A percentile compares a stretch with the other conserved stretches of the same genome.
Conservation (phyloP, 2,888 invertebrate genomes). For the Watsonalla cultraria region DNA sequence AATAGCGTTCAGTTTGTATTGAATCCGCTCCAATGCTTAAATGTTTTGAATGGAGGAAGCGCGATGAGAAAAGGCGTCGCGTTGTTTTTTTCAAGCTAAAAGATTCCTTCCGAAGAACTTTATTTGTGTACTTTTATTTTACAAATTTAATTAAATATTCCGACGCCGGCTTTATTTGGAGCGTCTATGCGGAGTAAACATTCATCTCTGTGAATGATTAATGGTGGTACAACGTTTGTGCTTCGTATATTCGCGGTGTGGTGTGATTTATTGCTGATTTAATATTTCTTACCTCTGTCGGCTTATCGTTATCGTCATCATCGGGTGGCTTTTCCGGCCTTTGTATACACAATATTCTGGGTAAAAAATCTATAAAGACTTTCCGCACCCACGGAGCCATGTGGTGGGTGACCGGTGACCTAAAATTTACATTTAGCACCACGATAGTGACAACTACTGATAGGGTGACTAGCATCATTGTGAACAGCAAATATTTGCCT, state of each 20-base stretch:
- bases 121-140: slow-evolving; percentile 56
- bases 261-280: slow-evolving; percentile 25
- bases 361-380: slow-evolving; percentile 91
- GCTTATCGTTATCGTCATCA: slow-evolving; percentile 77
- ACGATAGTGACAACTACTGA: slow-evolving; percentile 96
- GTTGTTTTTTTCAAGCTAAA: slow-evolving; percentile 53
- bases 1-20: slow-evolving; percentile 61
- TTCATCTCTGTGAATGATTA: slow-evolving; percentile 35
- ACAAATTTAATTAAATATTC: slow-evolving; percentile 60
- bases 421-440: slow-evolving; percentile 95
- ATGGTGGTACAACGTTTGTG: slow-evolving; percentile 30
- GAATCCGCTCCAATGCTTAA: slow-evolving; percentile 55
- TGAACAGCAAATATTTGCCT: slow-evolving; percentile 95
- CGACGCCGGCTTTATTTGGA: slow-evolving; percentile 29
- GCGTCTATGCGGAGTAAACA: slow-evolving; percentile 24
- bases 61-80: slow-evolving; percentile 49
- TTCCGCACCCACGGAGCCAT: slow-evolving; percentile 95
- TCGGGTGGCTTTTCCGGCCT: slow-evolving; percentile 90
- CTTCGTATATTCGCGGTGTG: slow-evolving; percentile 20
- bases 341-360: slow-evolving; percentile 91
- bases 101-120: slow-evolving; percentile 50
- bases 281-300: slow-evolving; percentile 66
- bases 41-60: slow-evolving; percentile 59
- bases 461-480: slow-evolving; percentile 95
- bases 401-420: slow-evolving; percentile 94